These are phyloP conservation scores for Typhlomys cinereus DNA, from an alignment of 2,113 vertebrate species.

Conservation along the genomic window DNA sequence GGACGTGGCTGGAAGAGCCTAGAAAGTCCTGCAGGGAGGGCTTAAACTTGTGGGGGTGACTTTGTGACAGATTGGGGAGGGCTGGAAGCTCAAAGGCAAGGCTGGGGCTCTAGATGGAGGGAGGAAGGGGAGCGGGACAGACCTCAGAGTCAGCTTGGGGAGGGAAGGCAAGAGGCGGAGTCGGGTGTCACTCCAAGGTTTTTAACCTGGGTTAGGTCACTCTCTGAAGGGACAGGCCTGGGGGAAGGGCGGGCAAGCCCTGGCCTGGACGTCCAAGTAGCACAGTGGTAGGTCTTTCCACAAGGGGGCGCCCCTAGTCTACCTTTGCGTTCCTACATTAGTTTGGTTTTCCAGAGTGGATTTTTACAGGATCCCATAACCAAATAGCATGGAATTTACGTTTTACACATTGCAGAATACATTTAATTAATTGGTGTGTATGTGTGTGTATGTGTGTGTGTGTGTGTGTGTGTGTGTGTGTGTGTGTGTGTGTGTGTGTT, in stretches of 20 bases:
- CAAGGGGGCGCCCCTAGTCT: slow-evolving; percentile 65
- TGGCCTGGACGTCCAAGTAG: neutral
- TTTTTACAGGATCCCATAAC: too few relatives aligned
- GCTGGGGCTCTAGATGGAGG: neutral
- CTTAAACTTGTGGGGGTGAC: neutral
- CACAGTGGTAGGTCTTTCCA: neutral
- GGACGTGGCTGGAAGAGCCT: neutral
- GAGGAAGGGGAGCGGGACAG: neutral
- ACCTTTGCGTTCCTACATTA: neutral
- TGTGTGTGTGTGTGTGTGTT: too few relatives aligned
- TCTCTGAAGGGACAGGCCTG: neutral
- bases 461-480: too few relatives aligned
- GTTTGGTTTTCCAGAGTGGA: too few relatives aligned
- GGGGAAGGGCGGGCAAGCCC: neutral
- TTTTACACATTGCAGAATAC: slow-evolving; percentile 29
- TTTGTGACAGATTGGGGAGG: neutral
- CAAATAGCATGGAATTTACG: neutral
- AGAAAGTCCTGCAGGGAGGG: neutral
- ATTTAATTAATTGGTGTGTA: neutral
- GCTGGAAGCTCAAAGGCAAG: neutral
- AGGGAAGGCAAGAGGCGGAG: slow-evolving; percentile 21
- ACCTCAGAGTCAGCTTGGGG: neutral
- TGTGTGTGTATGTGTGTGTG: too few relatives aligned
- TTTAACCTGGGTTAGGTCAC: slow-evolving; percentile 44
- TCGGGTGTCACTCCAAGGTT: slow-evolving; percentile 40